phyloP scores from a whole-genome alignment of 2,888 invertebrate genomes.

The Trissonchulus latispiculum region DNA sequence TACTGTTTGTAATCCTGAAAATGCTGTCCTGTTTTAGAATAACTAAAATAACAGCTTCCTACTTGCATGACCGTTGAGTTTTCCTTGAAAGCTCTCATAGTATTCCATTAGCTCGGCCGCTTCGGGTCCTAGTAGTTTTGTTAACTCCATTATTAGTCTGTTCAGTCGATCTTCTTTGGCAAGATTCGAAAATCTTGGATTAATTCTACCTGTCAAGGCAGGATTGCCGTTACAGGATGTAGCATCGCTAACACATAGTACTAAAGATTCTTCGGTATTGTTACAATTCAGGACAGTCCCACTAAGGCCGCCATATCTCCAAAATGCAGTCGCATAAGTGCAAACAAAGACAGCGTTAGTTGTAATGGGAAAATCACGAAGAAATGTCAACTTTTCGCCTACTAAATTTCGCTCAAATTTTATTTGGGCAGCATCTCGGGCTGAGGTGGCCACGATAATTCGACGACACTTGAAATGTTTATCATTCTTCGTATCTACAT shows the following conservation, averaged over 20 bases:
- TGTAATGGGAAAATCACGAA: not conserved
- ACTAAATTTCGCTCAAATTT: not conserved
- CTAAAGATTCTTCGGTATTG: not conserved
- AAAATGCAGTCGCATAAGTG: not conserved
- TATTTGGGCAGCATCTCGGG: not conserved
- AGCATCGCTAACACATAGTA: slow-evolving; percentile 33
- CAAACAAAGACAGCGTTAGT: not conserved
- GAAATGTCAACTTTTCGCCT: not conserved
- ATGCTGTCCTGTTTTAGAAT: no score
- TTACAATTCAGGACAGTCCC: not conserved
- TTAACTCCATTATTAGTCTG: slow-evolving; percentile 40
- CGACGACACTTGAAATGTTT: not conserved
- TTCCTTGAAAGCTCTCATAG: no score
- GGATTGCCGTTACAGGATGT: slow-evolving; percentile 42
- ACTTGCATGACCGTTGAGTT: no score
- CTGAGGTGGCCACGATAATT: not conserved
- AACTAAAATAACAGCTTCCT: no score
- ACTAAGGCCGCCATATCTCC: not conserved
- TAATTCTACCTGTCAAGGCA: slow-evolving; percentile 46
- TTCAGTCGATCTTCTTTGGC: slow-evolving; percentile 26
- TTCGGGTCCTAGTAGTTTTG: slow-evolving; percentile 38
- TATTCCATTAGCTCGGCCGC: slow-evolving; percentile 30
- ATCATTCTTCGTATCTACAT: not conserved
- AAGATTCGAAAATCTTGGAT: slow-evolving; percentile 28
- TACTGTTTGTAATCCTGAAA: no score